Conservation (phyloP, 2,113 vertebrate genomes). For the Equus quagga region DNA sequence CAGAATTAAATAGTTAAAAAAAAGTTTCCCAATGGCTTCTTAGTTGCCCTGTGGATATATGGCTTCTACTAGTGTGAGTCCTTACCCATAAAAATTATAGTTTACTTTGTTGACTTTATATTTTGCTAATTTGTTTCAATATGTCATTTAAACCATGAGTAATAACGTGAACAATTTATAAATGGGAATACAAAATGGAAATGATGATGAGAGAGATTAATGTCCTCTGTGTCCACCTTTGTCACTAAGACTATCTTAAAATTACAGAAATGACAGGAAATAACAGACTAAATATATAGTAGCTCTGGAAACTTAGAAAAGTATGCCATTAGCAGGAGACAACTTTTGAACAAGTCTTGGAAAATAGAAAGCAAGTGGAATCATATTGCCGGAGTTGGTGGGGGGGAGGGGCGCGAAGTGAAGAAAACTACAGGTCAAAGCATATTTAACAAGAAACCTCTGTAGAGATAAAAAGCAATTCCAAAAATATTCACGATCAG, state of each 20-base stretch:
- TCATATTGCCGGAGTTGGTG: background rate
- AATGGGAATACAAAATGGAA: background rate
- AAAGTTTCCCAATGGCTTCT: background rate
- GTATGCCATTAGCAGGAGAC: background rate
- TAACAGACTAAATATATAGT: background rate
- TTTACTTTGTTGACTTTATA: background rate
- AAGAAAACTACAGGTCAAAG: background rate
- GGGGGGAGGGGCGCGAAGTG: background rate
- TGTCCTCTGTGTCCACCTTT: background rate
- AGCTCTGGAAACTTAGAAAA: background rate
- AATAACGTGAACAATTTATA: background rate
- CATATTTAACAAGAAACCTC: background rate
- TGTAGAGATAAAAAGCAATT: background rate
- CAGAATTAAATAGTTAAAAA: background rate
- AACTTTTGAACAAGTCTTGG: background rate
- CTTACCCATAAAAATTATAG: background rate
- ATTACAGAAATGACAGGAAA: background rate
- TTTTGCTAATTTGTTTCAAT: background rate
- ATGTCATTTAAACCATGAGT: background rate
- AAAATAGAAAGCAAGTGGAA: background rate
- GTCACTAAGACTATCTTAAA: background rate
- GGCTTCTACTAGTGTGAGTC: background rate
- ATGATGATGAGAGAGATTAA: background rate
- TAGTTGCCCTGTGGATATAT: background rate
- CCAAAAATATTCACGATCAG: background rate